phyloP scores from a whole-genome alignment of 2,113 vertebrate genomes.

The Mormyrus lacerda region DNA sequence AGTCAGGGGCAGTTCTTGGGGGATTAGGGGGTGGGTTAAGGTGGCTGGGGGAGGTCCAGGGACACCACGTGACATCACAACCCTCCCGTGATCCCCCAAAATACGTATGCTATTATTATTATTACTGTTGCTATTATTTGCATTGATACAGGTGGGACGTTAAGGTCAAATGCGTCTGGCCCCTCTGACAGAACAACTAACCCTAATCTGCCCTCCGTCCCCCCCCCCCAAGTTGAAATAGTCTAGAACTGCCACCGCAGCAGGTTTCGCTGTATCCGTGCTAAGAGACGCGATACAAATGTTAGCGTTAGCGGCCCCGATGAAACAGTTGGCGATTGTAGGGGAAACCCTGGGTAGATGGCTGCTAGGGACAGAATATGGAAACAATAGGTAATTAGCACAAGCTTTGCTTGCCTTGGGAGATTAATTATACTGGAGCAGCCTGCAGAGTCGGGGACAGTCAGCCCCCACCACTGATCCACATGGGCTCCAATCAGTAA shows the following conservation, averaged over 20 bases:
- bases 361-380: neutral
- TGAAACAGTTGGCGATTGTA: neutral
- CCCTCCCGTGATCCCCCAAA: too few species aligned
- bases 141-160: too few species aligned
- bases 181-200: too few species aligned
- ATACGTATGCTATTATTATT: too few species aligned
- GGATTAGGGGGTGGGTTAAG: too few species aligned
- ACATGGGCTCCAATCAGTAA: slow-evolving; percentile 42
- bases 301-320: neutral
- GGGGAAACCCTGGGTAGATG: neutral
- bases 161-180: too few species aligned
- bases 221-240: too few species aligned
- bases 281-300: neutral
- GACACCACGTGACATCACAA: too few species aligned
- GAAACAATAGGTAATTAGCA: neutral
- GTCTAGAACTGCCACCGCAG: too few species aligned
- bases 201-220: too few species aligned
- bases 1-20: neutral
- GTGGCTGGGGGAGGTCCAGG: too few species aligned
- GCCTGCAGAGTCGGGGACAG: slow-evolving; percentile 34
- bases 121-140: too few species aligned
- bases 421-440: slow-evolving; percentile 31
- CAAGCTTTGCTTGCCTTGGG: slow-evolving; percentile 9
- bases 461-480: slow-evolving; percentile 43
- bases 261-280: neutral